Conservation (phyloP, 2,888 invertebrate genomes). For the Lymantria dispar region DNA sequence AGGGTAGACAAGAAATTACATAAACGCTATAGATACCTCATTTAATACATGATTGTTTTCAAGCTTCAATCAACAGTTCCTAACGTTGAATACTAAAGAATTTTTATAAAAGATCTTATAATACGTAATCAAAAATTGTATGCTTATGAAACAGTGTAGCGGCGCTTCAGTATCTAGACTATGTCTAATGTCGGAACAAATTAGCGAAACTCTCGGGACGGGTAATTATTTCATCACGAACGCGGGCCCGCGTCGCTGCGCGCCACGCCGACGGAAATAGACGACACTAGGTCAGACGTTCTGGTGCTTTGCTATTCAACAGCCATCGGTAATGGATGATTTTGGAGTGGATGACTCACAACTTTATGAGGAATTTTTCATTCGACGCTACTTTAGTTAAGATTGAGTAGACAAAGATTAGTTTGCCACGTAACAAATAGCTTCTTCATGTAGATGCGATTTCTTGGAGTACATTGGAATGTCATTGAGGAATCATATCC, state of each 20-base stretch:
- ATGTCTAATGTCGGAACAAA: slow-evolving; percentile 29
- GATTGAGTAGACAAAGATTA: too few species aligned
- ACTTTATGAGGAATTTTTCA: too few species aligned
- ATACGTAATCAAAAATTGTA: slow-evolving; percentile 7
- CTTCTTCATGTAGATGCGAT: too few species aligned
- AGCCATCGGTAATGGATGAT: background rate
- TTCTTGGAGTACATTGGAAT: too few species aligned
- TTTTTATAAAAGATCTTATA: slow-evolving; percentile 6
- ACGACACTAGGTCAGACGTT: slow-evolving; percentile 18
- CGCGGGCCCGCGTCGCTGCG: slow-evolving; percentile 3
- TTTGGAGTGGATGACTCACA: too few species aligned
- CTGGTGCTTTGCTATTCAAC: slow-evolving; percentile 2
- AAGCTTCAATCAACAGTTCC: background rate
- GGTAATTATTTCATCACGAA: slow-evolving; percentile 36
- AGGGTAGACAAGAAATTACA: too few species aligned
- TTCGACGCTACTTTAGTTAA: too few species aligned
- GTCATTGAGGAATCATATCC: too few species aligned
- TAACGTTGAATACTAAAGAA: background rate
- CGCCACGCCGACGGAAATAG: slow-evolving; percentile 25
- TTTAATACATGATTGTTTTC: too few species aligned
- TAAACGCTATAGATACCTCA: too few species aligned
- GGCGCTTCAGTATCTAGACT: slow-evolving; percentile 29
- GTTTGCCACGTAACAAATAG: too few species aligned
- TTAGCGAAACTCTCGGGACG: slow-evolving; percentile 22
- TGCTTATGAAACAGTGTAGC: slow-evolving; percentile 14